phyloP scores from a whole-genome alignment of 2,888 invertebrate species.

The Dicycla oo region DNA sequence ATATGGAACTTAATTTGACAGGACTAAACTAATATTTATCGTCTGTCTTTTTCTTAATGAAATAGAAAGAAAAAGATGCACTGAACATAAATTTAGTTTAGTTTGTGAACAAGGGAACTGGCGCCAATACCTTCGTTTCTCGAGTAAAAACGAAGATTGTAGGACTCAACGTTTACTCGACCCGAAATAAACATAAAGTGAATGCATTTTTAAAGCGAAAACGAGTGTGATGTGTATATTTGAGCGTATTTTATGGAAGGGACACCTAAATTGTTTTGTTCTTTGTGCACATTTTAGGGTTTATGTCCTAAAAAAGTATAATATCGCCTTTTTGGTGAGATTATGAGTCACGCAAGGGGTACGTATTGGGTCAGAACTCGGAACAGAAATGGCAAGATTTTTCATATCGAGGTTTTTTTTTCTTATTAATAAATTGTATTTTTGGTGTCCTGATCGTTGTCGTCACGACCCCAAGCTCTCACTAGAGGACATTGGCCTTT shows the following conservation, averaged over 20 bases:
- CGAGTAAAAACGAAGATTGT: conserved; percentile 42
- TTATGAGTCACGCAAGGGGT: conserved; percentile 54
- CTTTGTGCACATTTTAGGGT: conserved; percentile 54
- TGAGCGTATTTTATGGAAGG: conserved; percentile 58
- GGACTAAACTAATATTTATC: too few relatives aligned
- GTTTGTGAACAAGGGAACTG: too few relatives aligned
- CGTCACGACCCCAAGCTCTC: conserved; percentile 3
- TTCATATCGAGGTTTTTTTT: conserved; percentile 39
- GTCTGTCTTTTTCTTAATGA: too few relatives aligned
- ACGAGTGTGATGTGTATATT: conserved; percentile 66
- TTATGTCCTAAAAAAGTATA: conserved; percentile 53
- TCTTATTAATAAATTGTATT: conserved; percentile 24
- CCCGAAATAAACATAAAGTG: conserved; percentile 49
- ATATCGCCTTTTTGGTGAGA: conserved; percentile 51
- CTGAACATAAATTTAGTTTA: too few relatives aligned
- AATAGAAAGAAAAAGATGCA: too few relatives aligned
- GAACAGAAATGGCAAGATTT: conserved; percentile 49
- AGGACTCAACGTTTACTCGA: conserved; percentile 22
- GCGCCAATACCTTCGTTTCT: conserved; percentile 34
- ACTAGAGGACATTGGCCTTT: conserved; percentile 21
- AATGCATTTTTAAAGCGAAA: conserved; percentile 56
- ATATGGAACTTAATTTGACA: too few relatives aligned
- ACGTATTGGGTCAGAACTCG: conserved; percentile 35
- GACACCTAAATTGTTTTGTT: conserved; percentile 50
- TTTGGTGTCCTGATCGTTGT: conserved; percentile 37